Conservation (phyloP, 2,797 vertebrate genomes). For the Notolabrus celidotus region DNA sequence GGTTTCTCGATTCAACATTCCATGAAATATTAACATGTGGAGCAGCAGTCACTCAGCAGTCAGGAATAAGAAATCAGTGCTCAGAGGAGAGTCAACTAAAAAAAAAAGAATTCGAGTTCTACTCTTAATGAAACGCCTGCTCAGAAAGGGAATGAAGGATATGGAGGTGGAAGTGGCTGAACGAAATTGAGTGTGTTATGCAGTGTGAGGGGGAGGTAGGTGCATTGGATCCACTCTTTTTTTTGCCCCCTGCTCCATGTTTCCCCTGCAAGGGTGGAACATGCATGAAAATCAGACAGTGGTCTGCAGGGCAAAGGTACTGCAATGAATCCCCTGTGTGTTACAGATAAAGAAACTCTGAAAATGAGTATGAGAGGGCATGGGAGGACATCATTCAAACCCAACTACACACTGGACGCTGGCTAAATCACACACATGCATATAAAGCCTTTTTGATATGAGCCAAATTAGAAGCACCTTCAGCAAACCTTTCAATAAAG, state of each 20-base stretch:
- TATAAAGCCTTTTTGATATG: neutral
- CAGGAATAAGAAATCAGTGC: slow-evolving; percentile 45
- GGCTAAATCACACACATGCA: slow-evolving; percentile 1
- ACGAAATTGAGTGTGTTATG: slow-evolving; percentile 46
- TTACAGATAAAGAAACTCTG: slow-evolving; percentile 34
- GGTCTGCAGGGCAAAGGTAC: slow-evolving; percentile 37
- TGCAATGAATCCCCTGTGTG: slow-evolving; percentile 29
- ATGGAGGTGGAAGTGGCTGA: slow-evolving; percentile 30
- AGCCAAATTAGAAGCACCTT: neutral
- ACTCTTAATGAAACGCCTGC: slow-evolving; percentile 55
- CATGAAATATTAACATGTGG: slow-evolving; percentile 64
- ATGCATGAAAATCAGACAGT: slow-evolving; percentile 53
- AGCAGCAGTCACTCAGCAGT: slow-evolving; percentile 54
- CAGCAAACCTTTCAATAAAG: neutral
- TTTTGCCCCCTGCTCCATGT: neutral
- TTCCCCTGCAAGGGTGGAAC: slow-evolving; percentile 35
- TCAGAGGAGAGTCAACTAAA: slow-evolving; percentile 33
- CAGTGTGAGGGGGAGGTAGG: slow-evolving; percentile 38
- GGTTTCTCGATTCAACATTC: slow-evolving; percentile 38
- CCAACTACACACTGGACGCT: neutral
- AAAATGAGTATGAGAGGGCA: slow-evolving; percentile 12
- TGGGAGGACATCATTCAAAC: slow-evolving; percentile 7
- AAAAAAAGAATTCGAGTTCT: slow-evolving; percentile 32
- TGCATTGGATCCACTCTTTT: slow-evolving; percentile 35
- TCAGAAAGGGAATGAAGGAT: slow-evolving; percentile 41